These are phyloP conservation scores for Cheilosia variabilis DNA, from an alignment of 2,888 invertebrate genomes.

Conservation along the genomic window DNA sequence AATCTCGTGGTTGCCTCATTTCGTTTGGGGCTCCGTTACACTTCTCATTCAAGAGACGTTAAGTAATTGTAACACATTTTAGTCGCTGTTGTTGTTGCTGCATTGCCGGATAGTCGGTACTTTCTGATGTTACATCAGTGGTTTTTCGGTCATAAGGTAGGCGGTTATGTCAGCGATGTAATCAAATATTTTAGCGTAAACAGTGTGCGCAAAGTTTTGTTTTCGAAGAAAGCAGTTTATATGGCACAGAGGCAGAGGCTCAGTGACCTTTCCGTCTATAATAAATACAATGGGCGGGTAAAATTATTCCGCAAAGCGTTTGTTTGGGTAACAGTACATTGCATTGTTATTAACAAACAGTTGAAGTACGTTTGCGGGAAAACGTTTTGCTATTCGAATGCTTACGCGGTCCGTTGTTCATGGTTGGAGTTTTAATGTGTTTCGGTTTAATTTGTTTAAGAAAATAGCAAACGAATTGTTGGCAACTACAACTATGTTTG, in stretches of 20 bases:
- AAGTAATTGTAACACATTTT: conserved; percentile 66
- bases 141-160: conserved; percentile 46
- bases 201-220: conserved; percentile 14
- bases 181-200: conserved; percentile 31
- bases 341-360: conserved; percentile 31
- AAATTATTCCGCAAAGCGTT: neutral
- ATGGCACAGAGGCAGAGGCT: conserved; percentile 11
- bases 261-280: conserved; percentile 47
- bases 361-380: conserved; percentile 3
- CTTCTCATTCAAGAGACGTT: conserved; percentile 52
- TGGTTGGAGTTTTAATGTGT: conserved; percentile 29
- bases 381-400: conserved; percentile 20
- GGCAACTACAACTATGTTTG: neutral
- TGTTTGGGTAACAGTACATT: conserved; percentile 9
- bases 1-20: conserved; percentile 46
- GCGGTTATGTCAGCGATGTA: conserved; percentile 57
- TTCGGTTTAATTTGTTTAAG: conserved; percentile 7
- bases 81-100: conserved; percentile 30
- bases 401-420: neutral
- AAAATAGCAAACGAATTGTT: neutral
- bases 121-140: conserved; percentile 58
- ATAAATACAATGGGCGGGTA: conserved; percentile 19
- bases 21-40: conserved; percentile 68
- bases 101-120: conserved; percentile 24
- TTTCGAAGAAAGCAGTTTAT: conserved; percentile 46